Base-by-base conservation (phyloP, 2,888 invertebrate genomes). In the Andrena camellia region DNA sequence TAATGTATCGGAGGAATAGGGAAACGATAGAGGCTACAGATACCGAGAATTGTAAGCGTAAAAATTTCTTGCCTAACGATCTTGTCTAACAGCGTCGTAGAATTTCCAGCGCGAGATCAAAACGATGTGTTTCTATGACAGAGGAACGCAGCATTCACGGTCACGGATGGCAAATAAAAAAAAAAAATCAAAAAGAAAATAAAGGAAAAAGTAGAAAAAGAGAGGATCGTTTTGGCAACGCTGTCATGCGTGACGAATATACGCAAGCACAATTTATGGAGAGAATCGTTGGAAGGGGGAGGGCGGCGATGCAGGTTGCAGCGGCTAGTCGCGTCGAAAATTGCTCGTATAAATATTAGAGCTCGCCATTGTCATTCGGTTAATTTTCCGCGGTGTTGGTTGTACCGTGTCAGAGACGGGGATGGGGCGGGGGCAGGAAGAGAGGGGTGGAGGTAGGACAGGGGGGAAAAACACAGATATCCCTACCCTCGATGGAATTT, bases 271-370 rank as follows among this genome's bases (percentile, higher is more conserved):
- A 77, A 85, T 86, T 86, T 85, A 83, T 85, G 68, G 78, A 60
- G 76, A 80, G 75, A 71, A 74, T 70, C 69, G 70, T 48, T 42
- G 42, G 42, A 17, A 17, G 17, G 4, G 42, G 64, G 59, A 42
- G 57, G 75, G 74, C 35, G 42, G 64, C 74, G 75, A 33, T 13
- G 81, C 73, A 59, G 76, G 71, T 73, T 60, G 84, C 77, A 73
- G 76, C 33, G 68, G 77, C 75, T 75, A 76, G 84, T 83, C 83
- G 84, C 77, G 85, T 75, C 87, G 89, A 90, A 91, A 91, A 91
- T 91, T 91, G 91, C 90, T 88, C 88, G 90, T 91, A 91, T 92
- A 91, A 92, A 92, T 92, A 92, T 91, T 91, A 88, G 88, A 90
- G 84, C 84, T 85, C 81, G 89, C 86, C 85, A 89, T 90, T 88